Percentiles rank a stretch among this genome's conserved stretches.
Evolutionary conservation across 92 coral and sea anemone species (phyloP).

Genomic region (Palythoa grandiflora): DNA sequence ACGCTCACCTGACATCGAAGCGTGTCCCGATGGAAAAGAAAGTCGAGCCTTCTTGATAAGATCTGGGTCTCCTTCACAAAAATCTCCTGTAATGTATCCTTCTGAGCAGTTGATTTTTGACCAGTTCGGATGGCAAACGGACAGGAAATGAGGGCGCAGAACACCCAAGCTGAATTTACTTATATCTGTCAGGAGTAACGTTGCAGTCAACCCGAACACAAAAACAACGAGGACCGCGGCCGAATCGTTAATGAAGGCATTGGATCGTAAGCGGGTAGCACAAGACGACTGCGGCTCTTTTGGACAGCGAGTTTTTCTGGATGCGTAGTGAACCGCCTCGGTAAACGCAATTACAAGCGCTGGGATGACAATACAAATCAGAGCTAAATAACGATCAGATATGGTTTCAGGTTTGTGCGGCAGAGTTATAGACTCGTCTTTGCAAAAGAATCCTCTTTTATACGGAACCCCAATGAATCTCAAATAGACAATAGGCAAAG

Average conservation of each 20-base stretch:
- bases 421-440: conserved; percentile 47
- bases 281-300: not conserved
- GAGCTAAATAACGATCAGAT: not conserved
- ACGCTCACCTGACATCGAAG: conserved; percentile 76
- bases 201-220: conserved; percentile 78
- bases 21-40: conserved; percentile 93
- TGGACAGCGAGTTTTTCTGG: not conserved
- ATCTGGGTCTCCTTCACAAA: conserved; percentile 83
- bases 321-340: conserved; percentile 11
- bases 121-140: conserved; percentile 80
- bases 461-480: conserved; percentile 31
- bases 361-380: conserved; percentile 34
- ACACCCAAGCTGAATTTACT: conserved; percentile 89
- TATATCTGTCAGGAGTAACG: conserved; percentile 80
- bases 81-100: conserved; percentile 70
- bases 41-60: conserved; percentile 82
- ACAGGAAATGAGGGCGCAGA: conserved; percentile 88
- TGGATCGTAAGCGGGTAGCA: conserved; percentile 14
- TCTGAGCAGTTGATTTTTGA: conserved; percentile 79
- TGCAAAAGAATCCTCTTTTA: conserved; percentile 59
- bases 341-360: not conserved
- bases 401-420: conserved; percentile 45
- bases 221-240: conserved; percentile 47
- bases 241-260: conserved; percentile 15
- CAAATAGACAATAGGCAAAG: conserved; percentile 6